Base-by-base conservation (phyloP, 2,113 vertebrate species). In the Chaetorhynchus papuensis region DNA sequence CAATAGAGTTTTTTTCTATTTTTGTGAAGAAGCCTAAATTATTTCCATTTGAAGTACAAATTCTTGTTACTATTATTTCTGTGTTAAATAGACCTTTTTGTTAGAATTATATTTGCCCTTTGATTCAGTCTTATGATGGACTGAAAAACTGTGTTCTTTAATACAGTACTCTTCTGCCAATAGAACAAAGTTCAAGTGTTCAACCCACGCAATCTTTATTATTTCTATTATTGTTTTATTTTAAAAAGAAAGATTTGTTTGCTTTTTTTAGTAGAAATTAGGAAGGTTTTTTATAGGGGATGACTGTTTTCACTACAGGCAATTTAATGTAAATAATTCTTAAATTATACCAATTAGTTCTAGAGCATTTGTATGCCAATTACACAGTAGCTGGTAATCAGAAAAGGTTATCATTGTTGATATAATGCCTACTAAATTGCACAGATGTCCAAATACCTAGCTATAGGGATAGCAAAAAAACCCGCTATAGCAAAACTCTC, bases 401-500 rank as follows among this genome's bases (percentile, higher is more conserved):
- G 24, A 70, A 84, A 56, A 59, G 3, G 4, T 31, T 75, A 50
- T 45, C 3, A 31, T 63, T 33, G 21, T 16, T 88, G 6, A 28
- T 42, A 35, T 26, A 54, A 37, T 33, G 6, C 49, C 17, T 49
- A 44, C 9, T 80, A 53, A 71, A 74, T 56, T 61, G 20, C 11
- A 39, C 13, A 57, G 5, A 61, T 4, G 41, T 23, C 15, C 24
- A 66, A 87, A 75, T 21, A 19, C 4, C 18, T 42, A 47, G 4
- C 8, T 56, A 28, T 20, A 42, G 7, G 28, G 4, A 56, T 22
- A 75, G 4, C 1, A 71, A 53, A 71, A 20, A 1, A 9, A 35
- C 2, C 2, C 6, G 28, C 9, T 53, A 4, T 10, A 50, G 3
- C 3, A 61, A 57, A 57, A 30, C 39, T 11, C 39, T 0, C 2